Evolutionary conservation across 2,888 invertebrate species (phyloP), one percentile per base, ranked within the genome.

Genomic region (Deilephila elpenor): DNA sequence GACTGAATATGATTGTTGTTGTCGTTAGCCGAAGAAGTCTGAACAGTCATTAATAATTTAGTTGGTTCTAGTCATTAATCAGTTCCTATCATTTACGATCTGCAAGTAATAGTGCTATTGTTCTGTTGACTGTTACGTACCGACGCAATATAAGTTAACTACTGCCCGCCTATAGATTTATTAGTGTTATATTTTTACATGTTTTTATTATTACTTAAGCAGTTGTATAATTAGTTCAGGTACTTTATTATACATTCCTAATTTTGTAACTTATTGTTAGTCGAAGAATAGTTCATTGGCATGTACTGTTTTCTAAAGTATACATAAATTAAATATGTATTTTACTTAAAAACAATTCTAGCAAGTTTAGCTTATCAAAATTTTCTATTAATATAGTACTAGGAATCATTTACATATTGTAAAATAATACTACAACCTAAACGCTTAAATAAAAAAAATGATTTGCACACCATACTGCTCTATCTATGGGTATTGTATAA

Each of bases 11-110:
- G 76, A 84, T 83, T 82, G 81, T 88, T 86, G 83, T 83, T 87
- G 83, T 85, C 78, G 81, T 86, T 86, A 86, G 88, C 88, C 89
- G 88, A 88, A 88, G 77, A 89, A 89, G 90, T 89, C 91, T 89
- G 87, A 89, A 62, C 25, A 62, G 14, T 71, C 32, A 74, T 74
- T 76, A 76, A 71, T 75, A 71, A 29, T 71, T 71, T 71, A 59
- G 20, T 71, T 71, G 56, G n/a, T 19, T 80, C 79, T 83, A 81
- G 79, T 84, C 81, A 82, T 74, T 72, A 59, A 73, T 80, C 67
- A 78, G 80, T 84, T 82, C 78, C 79, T 85, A 81, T 78, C 73
- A 59, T 79, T 83, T 78, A 73, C 44, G 53, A 72, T 71, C 59
- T 77, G 72, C 5, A 51, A 73, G 53, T 56, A 34, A 29, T 34